Evolutionary conservation across 2,888 invertebrate species (phyloP).

Genomic region (Priocnemis perturbator): DNA sequence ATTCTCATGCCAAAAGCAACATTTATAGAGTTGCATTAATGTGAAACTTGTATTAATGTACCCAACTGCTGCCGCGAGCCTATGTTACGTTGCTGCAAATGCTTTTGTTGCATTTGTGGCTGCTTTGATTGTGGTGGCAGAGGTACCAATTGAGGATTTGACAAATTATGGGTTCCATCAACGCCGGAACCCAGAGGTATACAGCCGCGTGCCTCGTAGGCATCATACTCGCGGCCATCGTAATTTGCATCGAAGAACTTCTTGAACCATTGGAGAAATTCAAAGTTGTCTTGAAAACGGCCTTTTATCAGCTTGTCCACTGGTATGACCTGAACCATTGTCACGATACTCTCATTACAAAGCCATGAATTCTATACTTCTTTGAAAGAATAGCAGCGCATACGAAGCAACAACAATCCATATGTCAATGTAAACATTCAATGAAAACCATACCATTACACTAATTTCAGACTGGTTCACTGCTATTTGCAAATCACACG

Average conservation of each 20-base stretch:
- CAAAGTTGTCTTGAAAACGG: constrained; percentile 99
- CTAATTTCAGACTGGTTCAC: constrained; percentile 20
- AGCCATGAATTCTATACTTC: not conserved
- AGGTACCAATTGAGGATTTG: constrained; percentile 75
- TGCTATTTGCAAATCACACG: not conserved
- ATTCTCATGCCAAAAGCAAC: constrained; percentile 18
- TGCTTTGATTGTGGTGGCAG: constrained; percentile 72
- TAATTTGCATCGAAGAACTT: constrained; percentile 99
- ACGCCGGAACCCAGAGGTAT: constrained; percentile 86
- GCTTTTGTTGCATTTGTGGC: constrained; percentile 66
- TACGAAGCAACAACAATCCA: too few relatives aligned
- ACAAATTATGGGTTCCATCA: constrained; percentile 73
- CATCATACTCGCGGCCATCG: constrained; percentile 97
- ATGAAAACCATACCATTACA: constrained; percentile 20
- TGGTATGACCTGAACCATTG: constrained; percentile 91
- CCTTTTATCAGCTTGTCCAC: constrained; percentile 99
- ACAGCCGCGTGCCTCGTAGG: constrained; percentile 90
- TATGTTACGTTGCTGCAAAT: constrained; percentile 70
- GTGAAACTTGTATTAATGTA: constrained; percentile 51
- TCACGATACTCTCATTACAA: constrained; percentile 54
- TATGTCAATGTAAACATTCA: too few relatives aligned
- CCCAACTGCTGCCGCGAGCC: constrained; percentile 70
- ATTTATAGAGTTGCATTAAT: constrained; percentile 34
- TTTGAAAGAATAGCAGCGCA: not conserved
- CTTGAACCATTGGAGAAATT: constrained; percentile 99